Conservation (phyloP, 2,797 vertebrate species). For the Tokudaia muenninki region DNA sequence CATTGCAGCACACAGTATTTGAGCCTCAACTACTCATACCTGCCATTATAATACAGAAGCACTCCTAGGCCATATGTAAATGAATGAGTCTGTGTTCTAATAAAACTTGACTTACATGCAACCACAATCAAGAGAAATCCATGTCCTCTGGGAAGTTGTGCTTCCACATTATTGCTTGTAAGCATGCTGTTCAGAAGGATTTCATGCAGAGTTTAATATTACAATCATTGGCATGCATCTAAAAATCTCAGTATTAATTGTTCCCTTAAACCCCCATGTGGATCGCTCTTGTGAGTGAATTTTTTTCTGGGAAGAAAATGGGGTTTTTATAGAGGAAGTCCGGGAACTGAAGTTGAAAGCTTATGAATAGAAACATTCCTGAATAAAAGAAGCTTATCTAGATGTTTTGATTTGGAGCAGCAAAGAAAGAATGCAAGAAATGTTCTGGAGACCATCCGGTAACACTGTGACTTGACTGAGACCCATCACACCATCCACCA, state of each 20-base stretch:
- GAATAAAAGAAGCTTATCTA: conserved; percentile 24
- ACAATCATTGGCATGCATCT: conserved; percentile 36
- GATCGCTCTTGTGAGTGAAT: neutral
- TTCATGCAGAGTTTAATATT: conserved; percentile 60
- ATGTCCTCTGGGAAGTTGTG: conserved; percentile 12
- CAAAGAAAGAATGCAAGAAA: neutral
- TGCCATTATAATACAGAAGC: neutral
- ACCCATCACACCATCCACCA: neutral
- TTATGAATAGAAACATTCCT: conserved; percentile 15
- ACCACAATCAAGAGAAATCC: conserved; percentile 45
- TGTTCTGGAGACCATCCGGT: neutral
- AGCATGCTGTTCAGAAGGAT: conserved; percentile 31
- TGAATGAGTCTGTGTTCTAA: neutral
- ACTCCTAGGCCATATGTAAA: neutral
- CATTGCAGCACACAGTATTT: neutral
- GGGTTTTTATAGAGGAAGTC: conserved; percentile 19
- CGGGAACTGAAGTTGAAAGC: conserved; percentile 46
- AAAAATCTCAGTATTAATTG: conserved; percentile 55
- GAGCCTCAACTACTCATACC: neutral
- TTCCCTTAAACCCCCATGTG: neutral
- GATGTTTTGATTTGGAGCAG: neutral
- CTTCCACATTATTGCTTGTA: conserved; percentile 42
- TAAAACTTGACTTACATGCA: conserved; percentile 41
- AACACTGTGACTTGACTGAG: neutral
- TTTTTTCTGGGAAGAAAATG: neutral